Base-by-base conservation (phyloP, 2,888 invertebrate species). In the Torymus texanus region DNA sequence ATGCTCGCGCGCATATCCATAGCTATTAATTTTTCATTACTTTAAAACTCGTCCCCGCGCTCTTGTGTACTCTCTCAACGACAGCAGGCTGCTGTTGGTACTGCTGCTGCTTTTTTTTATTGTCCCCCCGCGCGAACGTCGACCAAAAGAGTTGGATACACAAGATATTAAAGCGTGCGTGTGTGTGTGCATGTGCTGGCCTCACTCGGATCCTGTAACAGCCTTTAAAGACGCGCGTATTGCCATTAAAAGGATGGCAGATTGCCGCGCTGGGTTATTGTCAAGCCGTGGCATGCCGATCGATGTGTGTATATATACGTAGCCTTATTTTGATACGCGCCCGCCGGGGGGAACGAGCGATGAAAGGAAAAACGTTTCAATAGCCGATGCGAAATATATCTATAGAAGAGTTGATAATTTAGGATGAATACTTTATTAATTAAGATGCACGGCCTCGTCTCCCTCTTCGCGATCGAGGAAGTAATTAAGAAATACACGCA, bases 1-100 rank as follows among this genome's bases (percentile, higher is more conserved):
- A 86, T 84, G 84, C 83, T 79, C 84, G 83, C 71, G 71, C 70
- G 18, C 81, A 82, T 84, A 86, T 85, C 83, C 85, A 84, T 84
- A 85, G 84, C 85, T 86, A 86, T 87, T 86, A 88, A 87, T 86
- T 87, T 87, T 88, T 88, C 85, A 86, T 85, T 85, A 84, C 84
- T 85, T 84, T 85, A 84, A 85, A 86, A 85, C 83, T 5, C 74
- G 16, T 56, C 53, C 65, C n/a, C 63, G n/a, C 59, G 5, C 68
- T 53, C 67, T 55, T 10, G 4, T 51, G 18, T 53, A 2, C 29
- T 70, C 51, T 72, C 59, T 72, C 55, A 24, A 12, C 4, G 56
- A 50, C 10, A 51, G 56, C 14, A 58, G 5, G 59, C 55, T 41
- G 41, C 41, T 29, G 29, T 5, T 29, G 29, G 4, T 29, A 5